Conservation (phyloP, 30 jellyfish, hydroid and myxozoan genomes). For the Hydractinia symbiolongicarpus region DNA sequence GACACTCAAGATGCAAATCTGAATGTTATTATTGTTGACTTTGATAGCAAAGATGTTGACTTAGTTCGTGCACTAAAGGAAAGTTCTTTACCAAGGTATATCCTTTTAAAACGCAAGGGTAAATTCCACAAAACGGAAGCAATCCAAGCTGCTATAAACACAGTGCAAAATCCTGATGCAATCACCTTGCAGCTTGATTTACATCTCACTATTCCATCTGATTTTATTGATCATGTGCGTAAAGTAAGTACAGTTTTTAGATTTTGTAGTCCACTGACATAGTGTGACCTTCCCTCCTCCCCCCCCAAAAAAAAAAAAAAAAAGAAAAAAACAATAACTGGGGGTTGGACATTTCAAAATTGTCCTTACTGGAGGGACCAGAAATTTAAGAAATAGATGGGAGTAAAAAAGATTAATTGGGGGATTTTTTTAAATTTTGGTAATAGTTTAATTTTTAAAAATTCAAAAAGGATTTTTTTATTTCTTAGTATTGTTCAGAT, state of each 20-base stretch:
- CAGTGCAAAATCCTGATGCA: constrained; percentile 57
- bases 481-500: not conserved
- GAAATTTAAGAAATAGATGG: no score
- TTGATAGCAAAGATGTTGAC: constrained; percentile 62
- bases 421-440: no score
- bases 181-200: constrained; percentile 69
- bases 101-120: constrained; percentile 47
- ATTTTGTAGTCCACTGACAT: not conserved
- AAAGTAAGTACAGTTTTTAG: constrained; percentile 42
- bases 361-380: no score
- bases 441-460: no score
- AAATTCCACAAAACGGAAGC: constrained; percentile 83
- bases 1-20: constrained; percentile 66
- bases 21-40: constrained; percentile 73
- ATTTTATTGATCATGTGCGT: constrained; percentile 73
- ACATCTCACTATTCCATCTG: constrained; percentile 64
- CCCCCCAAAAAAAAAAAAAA: not conserved
- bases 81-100: constrained; percentile 53
- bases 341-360: no score
- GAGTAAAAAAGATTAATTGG: no score
- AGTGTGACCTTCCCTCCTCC: no score
- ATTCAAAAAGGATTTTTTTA: not conserved
- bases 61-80: constrained; percentile 42
- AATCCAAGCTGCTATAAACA: constrained; percentile 65
- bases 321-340: not conserved